phyloP scores from a whole-genome alignment of 1,140 invertebrate genomes.

The Calliphora vicina region DNA sequence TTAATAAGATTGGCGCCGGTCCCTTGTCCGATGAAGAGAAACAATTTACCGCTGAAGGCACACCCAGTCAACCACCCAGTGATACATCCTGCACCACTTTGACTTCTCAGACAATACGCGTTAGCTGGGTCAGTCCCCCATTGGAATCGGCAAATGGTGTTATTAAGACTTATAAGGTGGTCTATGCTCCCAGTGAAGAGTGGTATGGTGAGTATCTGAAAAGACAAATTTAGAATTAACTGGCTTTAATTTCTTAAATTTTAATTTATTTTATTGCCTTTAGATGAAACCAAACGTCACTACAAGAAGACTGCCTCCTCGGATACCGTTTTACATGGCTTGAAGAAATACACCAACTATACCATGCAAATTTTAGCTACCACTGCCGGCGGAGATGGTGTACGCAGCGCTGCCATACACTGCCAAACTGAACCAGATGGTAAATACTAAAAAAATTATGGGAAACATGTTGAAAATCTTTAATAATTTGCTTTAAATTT shows the following conservation, averaged over 20 bases:
- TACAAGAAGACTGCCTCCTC: conserved; percentile 90
- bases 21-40: conserved; percentile 89
- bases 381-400: conserved; percentile 95
- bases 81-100: conserved; percentile 90
- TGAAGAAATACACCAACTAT: conserved; percentile 97
- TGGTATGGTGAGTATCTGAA: conserved; percentile 81
- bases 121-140: conserved; percentile 92
- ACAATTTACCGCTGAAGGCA: conserved; percentile 90
- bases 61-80: conserved; percentile 91
- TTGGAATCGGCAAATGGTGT: conserved; percentile 90
- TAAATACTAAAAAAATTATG: conserved; percentile 62
- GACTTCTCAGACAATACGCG: conserved; percentile 90
- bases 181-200: conserved; percentile 90
- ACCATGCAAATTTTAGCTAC: conserved; percentile 95
- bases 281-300: conserved; percentile 90
- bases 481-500: background rate
- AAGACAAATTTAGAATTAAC: background rate
- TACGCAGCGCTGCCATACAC: conserved; percentile 87
- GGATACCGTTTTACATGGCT: conserved; percentile 89
- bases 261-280: conserved; percentile 22
- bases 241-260: background rate
- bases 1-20: conserved; percentile 92
- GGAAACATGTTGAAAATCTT: no score
- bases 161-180: conserved; percentile 95
- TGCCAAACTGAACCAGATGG: conserved; percentile 96